Evolutionary conservation across 30 jellyfish, hydroid and myxozoan species (phyloP), one percentile per base, ranked within the genome.

Genomic region (Sanderia malayensis): DNA sequence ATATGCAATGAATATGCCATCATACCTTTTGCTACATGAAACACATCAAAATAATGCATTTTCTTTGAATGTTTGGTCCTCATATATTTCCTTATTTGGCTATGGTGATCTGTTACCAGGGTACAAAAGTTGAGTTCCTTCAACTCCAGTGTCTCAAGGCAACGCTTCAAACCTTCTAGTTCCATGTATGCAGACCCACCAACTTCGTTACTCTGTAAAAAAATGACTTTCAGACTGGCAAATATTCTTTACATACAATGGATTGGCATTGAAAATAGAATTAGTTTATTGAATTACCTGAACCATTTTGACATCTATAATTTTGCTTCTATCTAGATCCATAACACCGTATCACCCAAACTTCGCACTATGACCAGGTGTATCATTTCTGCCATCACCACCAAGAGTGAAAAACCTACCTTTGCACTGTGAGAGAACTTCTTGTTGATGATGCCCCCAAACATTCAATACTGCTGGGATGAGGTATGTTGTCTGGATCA

Each of bases 321-420:
- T 66, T 37, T 66, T 66, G 31, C 34, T 34, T 28, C 31, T 66
- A 28, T 66, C 64, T 25, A 32, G 62, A 66, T 66, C 62, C 78
- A 66, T 66, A 19, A 66, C 18, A 20, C 62, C 18, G 58, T 66
- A 66, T 30, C 62, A 66, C 31, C 78, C 78, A 20, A 30, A 66
- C 15, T 32, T 66, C 25, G 78, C 78, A 66, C 61, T 30, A 33
- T 30, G 41, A 25, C 78, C 78, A 28, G 78, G 78, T 37, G 78
- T 28, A 66, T 66, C 78, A n/a, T 24, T 4, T 30, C 78, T 28
- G 10, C 61, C 65, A 66, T 29, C 78, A 26, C 78, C 78, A 10
- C 78, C 78, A 66, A 66, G 78, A 7, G 60, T 23, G 2, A 66
- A 32, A 18, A 66, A 11, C 34, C 34, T 66, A 10, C 31, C 31